Conservation (phyloP, 2,888 invertebrate genomes). For the Phengaris arion region DNA sequence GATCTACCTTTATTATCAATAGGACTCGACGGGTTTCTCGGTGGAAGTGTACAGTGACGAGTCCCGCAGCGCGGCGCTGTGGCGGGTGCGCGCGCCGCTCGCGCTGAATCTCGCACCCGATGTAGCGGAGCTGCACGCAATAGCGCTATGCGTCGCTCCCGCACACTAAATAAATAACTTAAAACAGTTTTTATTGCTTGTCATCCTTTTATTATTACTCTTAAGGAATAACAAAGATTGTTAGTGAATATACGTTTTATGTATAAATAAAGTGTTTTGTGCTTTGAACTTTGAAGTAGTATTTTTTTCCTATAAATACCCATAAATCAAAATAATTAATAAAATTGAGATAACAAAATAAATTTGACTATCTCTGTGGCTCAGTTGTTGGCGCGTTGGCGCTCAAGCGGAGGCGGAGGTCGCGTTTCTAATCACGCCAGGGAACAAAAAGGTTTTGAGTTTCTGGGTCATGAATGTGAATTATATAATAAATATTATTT, state of each 20-base stretch:
- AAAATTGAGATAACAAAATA: too few relatives aligned
- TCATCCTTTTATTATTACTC: not conserved
- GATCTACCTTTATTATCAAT: not conserved
- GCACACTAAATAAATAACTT: not conserved
- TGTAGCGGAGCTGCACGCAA: constrained; percentile 54
- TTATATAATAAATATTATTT: too few relatives aligned
- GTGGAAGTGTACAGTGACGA: constrained; percentile 56
- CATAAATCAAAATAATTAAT: not conserved
- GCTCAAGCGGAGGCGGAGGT: too few relatives aligned
- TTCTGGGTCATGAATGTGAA: too few relatives aligned
- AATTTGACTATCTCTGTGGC: too few relatives aligned
- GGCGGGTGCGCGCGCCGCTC: constrained; percentile 55
- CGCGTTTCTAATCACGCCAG: too few relatives aligned
- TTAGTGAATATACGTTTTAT: not conserved
- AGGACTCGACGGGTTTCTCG: constrained; percentile 43
- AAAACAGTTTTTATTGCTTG: too few relatives aligned
- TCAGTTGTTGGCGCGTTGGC: too few relatives aligned
- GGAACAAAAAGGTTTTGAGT: too few relatives aligned
- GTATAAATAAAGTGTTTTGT: not conserved
- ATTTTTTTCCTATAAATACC: not conserved
- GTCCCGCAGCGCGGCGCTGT: constrained; percentile 42
- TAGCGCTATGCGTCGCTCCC: constrained; percentile 58
- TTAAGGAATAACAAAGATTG: not conserved
- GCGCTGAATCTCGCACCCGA: constrained; percentile 46
- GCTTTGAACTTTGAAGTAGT: not conserved